Percentiles rank a stretch among this genome's conserved stretches.
Conservation (phyloP, 2,888 invertebrate species). For the Buathra laborator region DNA sequence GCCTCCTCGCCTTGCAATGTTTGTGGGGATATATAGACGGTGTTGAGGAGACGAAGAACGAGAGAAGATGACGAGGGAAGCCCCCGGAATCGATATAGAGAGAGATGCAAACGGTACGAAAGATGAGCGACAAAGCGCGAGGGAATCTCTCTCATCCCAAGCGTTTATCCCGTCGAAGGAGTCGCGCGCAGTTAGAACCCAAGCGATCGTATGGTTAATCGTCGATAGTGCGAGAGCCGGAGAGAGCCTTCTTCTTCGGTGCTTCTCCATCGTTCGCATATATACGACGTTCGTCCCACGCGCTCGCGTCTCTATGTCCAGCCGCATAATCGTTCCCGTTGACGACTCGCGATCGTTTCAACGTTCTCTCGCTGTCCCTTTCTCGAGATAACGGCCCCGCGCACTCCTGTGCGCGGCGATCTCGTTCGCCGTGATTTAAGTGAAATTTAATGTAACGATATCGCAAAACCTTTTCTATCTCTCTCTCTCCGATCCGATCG, state of each 20-base stretch:
- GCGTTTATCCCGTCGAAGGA: slow-evolving; percentile 65
- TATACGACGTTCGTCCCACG: slow-evolving; percentile 23
- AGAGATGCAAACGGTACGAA: slow-evolving; percentile 7
- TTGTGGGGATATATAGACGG: slow-evolving; percentile 32
- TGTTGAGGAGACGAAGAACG: slow-evolving; percentile 3
- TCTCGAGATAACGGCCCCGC: slow-evolving; percentile 53
- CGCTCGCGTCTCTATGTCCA: slow-evolving; percentile 27
- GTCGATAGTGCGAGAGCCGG: slow-evolving; percentile 56
- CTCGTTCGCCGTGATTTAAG: slow-evolving; percentile 63
- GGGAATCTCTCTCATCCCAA: slow-evolving; percentile 28
- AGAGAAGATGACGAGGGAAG: slow-evolving; percentile 17
- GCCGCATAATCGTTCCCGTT: slow-evolving; percentile 58
- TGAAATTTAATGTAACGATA: slow-evolving; percentile 67
- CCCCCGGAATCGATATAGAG: slow-evolving; percentile 39
- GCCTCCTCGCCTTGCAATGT: slow-evolving; percentile 38
- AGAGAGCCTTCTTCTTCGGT: slow-evolving; percentile 38
- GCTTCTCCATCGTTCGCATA: slow-evolving; percentile 2
- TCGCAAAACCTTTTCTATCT: slow-evolving; percentile 44
- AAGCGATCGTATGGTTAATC: slow-evolving; percentile 66
- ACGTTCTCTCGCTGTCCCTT: background rate
- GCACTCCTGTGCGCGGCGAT: slow-evolving; percentile 30
- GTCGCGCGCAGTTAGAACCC: slow-evolving; percentile 60
- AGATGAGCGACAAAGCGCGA: slow-evolving; percentile 27
- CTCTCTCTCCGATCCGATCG: background rate
- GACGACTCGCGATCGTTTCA: slow-evolving; percentile 53